Conservation (phyloP, 2,113 vertebrate species). For the Syngnathus floridae region DNA sequence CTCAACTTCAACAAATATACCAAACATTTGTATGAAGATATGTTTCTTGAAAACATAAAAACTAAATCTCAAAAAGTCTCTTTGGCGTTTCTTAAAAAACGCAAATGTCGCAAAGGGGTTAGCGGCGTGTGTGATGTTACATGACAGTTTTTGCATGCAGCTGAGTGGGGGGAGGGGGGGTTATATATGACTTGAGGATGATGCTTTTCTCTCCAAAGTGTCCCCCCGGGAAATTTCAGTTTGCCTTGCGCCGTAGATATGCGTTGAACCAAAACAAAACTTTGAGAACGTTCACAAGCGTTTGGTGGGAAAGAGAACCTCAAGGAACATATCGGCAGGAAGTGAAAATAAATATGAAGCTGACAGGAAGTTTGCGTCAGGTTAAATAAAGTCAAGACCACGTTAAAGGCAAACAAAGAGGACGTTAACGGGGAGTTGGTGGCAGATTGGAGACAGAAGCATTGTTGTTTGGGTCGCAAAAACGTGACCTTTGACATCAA, state of each 20-base stretch:
- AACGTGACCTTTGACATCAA: slow-evolving; percentile 43
- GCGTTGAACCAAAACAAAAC: neutral
- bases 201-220: slow-evolving; percentile 7
- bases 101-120: neutral
- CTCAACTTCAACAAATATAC: no score
- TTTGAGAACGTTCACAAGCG: neutral
- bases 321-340: neutral
- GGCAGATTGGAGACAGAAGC: slow-evolving; percentile 40
- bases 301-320: neutral
- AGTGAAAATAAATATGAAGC: neutral
- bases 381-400: neutral
- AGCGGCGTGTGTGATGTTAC: neutral
- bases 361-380: neutral
- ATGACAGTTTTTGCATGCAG: neutral
- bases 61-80: neutral
- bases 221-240: neutral
- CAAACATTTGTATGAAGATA: no score
- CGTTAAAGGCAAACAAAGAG: neutral
- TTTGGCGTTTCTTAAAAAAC: neutral
- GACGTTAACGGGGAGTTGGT: neutral
- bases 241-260: neutral
- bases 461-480: slow-evolving; percentile 1
- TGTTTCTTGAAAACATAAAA: no score
- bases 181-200: neutral
- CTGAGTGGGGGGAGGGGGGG: neutral